These are phyloP conservation scores for Salvator merianae DNA, from an alignment of 2,113 vertebrate species.

Conservation along the genomic window DNA sequence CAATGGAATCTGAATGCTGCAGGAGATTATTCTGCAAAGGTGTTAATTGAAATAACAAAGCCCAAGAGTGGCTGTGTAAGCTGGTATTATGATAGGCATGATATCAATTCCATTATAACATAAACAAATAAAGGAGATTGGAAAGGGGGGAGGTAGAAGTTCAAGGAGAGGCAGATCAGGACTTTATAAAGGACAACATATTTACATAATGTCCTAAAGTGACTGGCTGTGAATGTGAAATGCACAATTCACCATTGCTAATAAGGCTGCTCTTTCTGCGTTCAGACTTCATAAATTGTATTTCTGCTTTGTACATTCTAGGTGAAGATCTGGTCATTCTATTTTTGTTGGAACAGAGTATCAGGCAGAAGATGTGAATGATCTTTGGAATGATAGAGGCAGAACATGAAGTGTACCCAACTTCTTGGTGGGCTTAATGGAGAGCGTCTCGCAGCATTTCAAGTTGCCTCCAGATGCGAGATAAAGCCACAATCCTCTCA, in stretches of 20 bases:
- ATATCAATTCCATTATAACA: slow-evolving; percentile 11
- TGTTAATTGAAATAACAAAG: slow-evolving; percentile 3
- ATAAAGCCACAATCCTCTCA: background rate
- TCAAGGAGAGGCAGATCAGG: background rate
- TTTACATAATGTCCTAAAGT: background rate
- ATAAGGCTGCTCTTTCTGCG: background rate
- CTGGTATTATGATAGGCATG: background rate
- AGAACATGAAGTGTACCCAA: background rate
- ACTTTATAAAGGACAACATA: background rate
- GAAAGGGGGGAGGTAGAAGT: background rate
- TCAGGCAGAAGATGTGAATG: background rate
- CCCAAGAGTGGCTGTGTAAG: background rate
- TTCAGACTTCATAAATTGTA: background rate
- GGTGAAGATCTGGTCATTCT: background rate
- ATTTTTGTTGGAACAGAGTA: background rate
- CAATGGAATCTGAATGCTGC: background rate
- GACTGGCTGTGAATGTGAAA: background rate
- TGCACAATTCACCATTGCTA: background rate
- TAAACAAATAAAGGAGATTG: background rate
- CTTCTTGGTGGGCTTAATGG: background rate
- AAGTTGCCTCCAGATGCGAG: background rate
- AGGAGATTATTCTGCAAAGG: background rate
- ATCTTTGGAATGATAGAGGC: background rate
- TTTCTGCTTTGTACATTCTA: background rate
- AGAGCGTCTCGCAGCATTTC: background rate